A percentile compares a stretch with the other conserved stretches of the same genome.
These are phyloP conservation scores for Fukomys damarensis DNA, from an alignment of 2,113 vertebrate genomes.

Conservation along the genomic window DNA sequence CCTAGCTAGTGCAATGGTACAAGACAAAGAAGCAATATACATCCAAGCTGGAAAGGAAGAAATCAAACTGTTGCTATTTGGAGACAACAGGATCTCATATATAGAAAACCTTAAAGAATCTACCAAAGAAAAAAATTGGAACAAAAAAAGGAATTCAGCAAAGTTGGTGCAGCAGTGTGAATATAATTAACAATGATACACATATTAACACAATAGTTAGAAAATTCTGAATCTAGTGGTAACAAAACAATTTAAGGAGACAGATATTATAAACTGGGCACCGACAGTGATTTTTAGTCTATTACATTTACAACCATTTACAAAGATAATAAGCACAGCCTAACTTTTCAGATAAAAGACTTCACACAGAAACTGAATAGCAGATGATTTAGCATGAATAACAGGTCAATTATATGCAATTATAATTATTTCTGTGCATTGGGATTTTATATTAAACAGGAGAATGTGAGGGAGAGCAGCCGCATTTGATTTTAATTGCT, in stretches of 20 bases:
- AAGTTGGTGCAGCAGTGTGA: neutral
- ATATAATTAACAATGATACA: neutral
- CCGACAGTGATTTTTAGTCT: neutral
- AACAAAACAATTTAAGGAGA: neutral
- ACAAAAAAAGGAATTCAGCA: neutral
- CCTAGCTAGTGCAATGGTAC: neutral
- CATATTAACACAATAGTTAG: neutral
- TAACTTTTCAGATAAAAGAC: slow-evolving; percentile 49
- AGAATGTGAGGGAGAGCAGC: slow-evolving; percentile 58
- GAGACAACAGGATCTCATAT: neutral
- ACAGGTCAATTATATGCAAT: slow-evolving; percentile 67
- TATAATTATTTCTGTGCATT: slow-evolving; percentile 72
- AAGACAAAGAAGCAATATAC: neutral
- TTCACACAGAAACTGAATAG: slow-evolving; percentile 54
- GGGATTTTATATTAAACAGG: slow-evolving; percentile 73
- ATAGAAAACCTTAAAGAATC: neutral
- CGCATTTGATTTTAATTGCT: slow-evolving; percentile 70
- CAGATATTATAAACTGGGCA: neutral
- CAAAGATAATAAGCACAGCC: slow-evolving; percentile 25
- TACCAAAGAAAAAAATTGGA: neutral
- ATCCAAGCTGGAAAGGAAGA: neutral
- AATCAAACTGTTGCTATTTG: neutral
- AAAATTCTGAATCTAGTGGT: neutral
- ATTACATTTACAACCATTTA: slow-evolving; percentile 51
- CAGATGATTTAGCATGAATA: slow-evolving; percentile 64